A percentile compares a stretch with the other conserved stretches of the same genome.
Conservation (phyloP, 2,113 vertebrate genomes). For the Ornithorhynchus anatinus region DNA sequence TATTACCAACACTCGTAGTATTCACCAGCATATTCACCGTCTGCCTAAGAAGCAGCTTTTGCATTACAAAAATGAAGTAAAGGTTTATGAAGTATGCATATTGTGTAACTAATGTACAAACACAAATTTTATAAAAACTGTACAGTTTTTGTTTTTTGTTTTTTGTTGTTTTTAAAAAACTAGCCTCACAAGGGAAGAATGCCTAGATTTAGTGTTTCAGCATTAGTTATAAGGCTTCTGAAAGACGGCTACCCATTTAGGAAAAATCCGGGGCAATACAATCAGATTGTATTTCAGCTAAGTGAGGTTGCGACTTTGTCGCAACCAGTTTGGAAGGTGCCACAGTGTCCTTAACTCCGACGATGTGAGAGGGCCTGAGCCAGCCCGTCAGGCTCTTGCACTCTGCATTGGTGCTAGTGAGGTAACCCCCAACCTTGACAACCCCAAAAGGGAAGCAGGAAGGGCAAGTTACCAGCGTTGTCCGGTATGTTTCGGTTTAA, state of each 20-base stretch:
- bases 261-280: constrained; percentile 20
- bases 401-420: constrained; percentile 46
- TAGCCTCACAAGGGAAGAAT: constrained; percentile 64
- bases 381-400: constrained; percentile 16
- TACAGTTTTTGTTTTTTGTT: no score
- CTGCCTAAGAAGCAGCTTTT: constrained; percentile 84
- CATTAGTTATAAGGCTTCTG: constrained; percentile 66
- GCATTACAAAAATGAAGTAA: constrained; percentile 90
- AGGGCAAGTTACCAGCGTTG: constrained; percentile 49
- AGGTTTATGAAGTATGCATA: constrained; percentile 94
- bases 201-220: constrained; percentile 62
- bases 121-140: constrained; percentile 99
- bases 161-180: constrained; percentile 60
- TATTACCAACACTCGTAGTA: constrained; percentile 90
- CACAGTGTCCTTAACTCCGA: constrained; percentile 36
- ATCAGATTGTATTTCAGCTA: constrained; percentile 53
- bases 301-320: constrained; percentile 58
- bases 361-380: constrained; percentile 23
- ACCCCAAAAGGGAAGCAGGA: constrained; percentile 32
- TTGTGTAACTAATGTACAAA: constrained; percentile 99
- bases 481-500: constrained; percentile 55
- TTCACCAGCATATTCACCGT: constrained; percentile 93
- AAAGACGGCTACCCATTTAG: constrained; percentile 41
- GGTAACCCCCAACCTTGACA: constrained; percentile 11
- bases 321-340: constrained; percentile 47